Evolutionary conservation across 1,140 invertebrate genomes (phyloP), one percentile per base, ranked within the genome.

Genomic region (Coptotermes formosanus): DNA sequence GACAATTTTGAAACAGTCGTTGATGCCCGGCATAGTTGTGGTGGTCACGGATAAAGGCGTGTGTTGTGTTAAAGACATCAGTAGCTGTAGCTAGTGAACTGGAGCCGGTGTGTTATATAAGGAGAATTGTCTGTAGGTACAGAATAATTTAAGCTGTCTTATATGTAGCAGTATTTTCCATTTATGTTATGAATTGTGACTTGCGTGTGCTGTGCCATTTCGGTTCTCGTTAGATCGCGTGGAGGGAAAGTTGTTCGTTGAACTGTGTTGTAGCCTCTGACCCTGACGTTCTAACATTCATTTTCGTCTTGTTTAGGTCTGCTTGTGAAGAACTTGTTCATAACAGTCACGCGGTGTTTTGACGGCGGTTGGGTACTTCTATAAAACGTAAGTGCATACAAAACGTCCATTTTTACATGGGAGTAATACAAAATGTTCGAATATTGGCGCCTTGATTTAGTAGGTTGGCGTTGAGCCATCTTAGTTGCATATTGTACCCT

Each of bases 51-150:
- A 19, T 21, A 38, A 38, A 38, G 38, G 38, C 38, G 38, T 19
- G 64, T 75, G 64, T 75, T 75, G 64, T 75, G 64, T 75, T 2
- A 30, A 55, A 25, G 25, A 16, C 25, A 1, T 75, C 14, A 7
- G 16, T n/a, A 9, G 64, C 25, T 16, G 25, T 75, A 16, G 6
- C 4, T n/a, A 75, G 25, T 75, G 64, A 75, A 75, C 14, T 11
- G n/a, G n/a, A 30, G 64, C 14, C 7, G n/a, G 8, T n/a, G 9
- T n/a, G 64, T 25, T 75, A 9, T 25, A 75, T 25, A 75, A 30
- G 64, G n/a, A 75, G 64, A 75, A 30, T 75, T n/a, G 25, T 75
- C n/a, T 30, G n/a, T 75, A 75, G 64, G 64, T 75, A 75, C 64
- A 75, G 25, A 75, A 75, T 75, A 30, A n/a, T 75, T 30, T 75